A percentile compares a stretch with the other conserved stretches of the same genome.
Conservation (phyloP, 2,113 vertebrate genomes). For the Odocoileus virginianus region DNA sequence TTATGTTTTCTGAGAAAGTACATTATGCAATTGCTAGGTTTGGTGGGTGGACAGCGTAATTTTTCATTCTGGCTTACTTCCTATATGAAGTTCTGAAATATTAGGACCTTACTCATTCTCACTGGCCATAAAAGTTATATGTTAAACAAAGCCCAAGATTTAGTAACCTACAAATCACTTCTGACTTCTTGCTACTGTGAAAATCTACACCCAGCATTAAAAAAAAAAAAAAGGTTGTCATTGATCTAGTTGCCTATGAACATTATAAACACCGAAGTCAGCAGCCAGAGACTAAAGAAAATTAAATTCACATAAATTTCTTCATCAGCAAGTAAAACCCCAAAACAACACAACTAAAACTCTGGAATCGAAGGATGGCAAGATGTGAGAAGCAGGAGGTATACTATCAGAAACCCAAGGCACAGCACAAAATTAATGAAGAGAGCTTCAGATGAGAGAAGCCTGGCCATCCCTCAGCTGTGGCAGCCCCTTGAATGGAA, state of each 20-base stretch:
- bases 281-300: conserved; percentile 17
- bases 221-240: background rate
- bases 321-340: conserved; percentile 38
- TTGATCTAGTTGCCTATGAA: background rate
- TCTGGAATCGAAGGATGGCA: background rate
- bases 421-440: background rate
- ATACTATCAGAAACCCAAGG: background rate
- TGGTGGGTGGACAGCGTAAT: background rate
- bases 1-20: conserved; percentile 20
- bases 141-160: conserved; percentile 51
- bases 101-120: conserved; percentile 8
- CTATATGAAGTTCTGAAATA: conserved; percentile 38
- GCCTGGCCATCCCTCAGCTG: background rate
- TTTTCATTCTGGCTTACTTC: conserved; percentile 31
- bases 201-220: background rate
- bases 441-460: background rate
- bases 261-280: conserved; percentile 29
- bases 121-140: conserved; percentile 28
- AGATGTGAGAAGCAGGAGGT: background rate
- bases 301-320: conserved; percentile 35
- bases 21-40: background rate
- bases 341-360: background rate
- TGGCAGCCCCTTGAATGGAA: background rate
- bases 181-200: background rate
- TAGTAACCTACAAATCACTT: conserved; percentile 44